A percentile compares a stretch with the other conserved stretches of the same genome.
Evolutionary conservation across 2,797 vertebrate species (phyloP).

Genomic region (Muscicapa comitata): DNA sequence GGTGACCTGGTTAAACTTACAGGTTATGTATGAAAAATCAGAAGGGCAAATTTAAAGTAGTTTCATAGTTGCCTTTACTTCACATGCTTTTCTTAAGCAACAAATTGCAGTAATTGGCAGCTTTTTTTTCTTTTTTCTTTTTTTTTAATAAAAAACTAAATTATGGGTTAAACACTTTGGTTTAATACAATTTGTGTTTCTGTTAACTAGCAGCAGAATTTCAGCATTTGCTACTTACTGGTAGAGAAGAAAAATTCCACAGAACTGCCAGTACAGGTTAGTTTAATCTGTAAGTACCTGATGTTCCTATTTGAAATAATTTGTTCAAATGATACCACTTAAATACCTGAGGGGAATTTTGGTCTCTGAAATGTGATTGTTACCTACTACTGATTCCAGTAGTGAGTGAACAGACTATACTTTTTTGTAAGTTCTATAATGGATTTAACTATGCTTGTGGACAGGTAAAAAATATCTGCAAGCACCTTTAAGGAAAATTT

Average conservation of each 20-base stretch:
- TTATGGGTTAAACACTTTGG: constrained; percentile 72
- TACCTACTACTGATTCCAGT: constrained; percentile 20
- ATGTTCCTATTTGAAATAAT: constrained; percentile 79
- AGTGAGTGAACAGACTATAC: not conserved
- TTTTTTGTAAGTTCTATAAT: not conserved
- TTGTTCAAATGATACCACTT: constrained; percentile 76
- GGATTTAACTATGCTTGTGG: not conserved
- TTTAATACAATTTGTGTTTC: constrained; percentile 91
- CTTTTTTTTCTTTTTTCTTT: not conserved
- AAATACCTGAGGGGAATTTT: constrained; percentile 69
- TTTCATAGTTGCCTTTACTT: constrained; percentile 47
- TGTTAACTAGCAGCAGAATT: constrained; percentile 93
- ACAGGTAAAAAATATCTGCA: not conserved
- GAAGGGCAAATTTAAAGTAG: not conserved
- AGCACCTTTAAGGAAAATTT: not conserved
- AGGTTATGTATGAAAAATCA: not conserved
- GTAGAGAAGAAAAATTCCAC: constrained; percentile 89
- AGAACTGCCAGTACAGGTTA: constrained; percentile 95
- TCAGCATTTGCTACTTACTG: constrained; percentile 88
- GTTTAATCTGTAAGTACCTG: constrained; percentile 96
- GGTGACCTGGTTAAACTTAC: not conserved
- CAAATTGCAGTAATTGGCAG: constrained; percentile 33
- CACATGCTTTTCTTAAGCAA: constrained; percentile 8
- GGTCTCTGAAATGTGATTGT: constrained; percentile 68
- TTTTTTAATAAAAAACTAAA: constrained; percentile 45